Conservation (phyloP, 2,797 vertebrate species). For the Muscicapa striata region DNA sequence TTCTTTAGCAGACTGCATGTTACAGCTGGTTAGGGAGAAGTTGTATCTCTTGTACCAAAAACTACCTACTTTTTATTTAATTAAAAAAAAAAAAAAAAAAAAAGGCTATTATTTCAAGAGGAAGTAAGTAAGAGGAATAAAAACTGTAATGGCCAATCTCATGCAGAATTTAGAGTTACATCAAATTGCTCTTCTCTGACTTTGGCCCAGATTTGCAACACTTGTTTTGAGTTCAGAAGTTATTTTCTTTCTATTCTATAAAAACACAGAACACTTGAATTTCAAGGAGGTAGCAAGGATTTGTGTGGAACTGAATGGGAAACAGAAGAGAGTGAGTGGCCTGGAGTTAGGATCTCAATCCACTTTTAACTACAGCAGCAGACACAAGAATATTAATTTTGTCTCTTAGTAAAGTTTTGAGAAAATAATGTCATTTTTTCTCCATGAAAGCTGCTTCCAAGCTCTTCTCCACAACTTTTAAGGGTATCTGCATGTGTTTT, state of each 20-base stretch:
- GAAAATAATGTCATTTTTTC: not conserved
- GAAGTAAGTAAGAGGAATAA: not conserved
- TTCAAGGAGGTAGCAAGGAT: not conserved
- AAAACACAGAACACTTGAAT: not conserved
- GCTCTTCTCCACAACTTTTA: not conserved
- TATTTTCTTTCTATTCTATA: not conserved
- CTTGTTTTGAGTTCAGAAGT: not conserved
- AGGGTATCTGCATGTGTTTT: not conserved
- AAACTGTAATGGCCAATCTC: not conserved
- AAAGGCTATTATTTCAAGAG: not conserved
- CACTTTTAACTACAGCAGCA: not conserved
- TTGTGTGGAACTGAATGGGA: not conserved
- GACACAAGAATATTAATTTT: not conserved
- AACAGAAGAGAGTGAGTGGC: not conserved
- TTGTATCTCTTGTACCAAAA: not conserved
- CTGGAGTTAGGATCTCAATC: not conserved
- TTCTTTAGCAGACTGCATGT: not conserved
- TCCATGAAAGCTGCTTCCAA: not conserved
- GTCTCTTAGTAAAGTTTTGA: not conserved
- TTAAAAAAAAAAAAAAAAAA: not conserved
- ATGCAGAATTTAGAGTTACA: not conserved
- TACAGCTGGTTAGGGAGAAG: not conserved
- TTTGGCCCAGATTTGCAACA: not conserved
- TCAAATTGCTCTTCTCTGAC: not conserved
- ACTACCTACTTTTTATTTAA: not conserved